Evolutionary conservation across 2,113 vertebrate genomes (phyloP).

Genomic region (Sialia sialis): DNA sequence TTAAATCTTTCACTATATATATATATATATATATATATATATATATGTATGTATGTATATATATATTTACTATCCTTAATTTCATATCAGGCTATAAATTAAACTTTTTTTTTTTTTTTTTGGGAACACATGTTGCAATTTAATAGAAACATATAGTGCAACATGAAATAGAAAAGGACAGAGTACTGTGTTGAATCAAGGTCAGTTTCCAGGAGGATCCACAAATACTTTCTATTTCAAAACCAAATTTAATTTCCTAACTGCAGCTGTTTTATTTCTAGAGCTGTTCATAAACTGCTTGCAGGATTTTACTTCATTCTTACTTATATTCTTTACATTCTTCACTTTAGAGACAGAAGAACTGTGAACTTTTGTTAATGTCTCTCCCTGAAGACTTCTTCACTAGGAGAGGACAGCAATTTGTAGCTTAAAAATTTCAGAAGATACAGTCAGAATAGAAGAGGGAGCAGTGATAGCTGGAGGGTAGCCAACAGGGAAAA

Average conservation of each 20-base stretch:
- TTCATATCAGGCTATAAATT: not conserved
- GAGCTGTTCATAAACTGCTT: not conserved
- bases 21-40: no score
- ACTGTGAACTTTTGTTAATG: not conserved
- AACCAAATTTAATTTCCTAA: not conserved
- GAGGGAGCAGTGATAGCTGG: not conserved
- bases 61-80: not conserved
- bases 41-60: no score
- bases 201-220: not conserved
- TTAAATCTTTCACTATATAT: not conserved
- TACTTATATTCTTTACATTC: no score
- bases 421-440: not conserved
- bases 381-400: not conserved
- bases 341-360: not conserved
- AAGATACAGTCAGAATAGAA: conserved; percentile 19
- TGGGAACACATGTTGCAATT: not conserved
- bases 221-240: not conserved
- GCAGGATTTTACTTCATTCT: not conserved
- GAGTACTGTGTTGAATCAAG: not conserved
- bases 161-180: not conserved
- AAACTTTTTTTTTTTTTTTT: not conserved
- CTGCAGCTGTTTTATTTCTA: not conserved
- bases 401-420: not conserved
- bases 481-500: not conserved
- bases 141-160: not conserved